Percentiles rank a stretch among this genome's conserved stretches.
Evolutionary conservation across 2,797 vertebrate species (phyloP).

Genomic region (Brachymystax lenok): DNA sequence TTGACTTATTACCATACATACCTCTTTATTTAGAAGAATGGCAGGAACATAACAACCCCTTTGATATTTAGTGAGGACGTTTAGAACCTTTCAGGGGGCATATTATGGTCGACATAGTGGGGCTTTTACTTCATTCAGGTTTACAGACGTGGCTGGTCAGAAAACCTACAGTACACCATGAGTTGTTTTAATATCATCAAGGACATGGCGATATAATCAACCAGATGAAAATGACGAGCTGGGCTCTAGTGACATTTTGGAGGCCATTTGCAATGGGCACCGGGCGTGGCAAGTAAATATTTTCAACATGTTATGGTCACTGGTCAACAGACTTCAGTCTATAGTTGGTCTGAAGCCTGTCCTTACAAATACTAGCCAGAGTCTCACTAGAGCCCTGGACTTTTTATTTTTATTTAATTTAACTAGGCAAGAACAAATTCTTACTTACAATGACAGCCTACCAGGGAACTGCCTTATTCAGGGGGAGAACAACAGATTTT

Average conservation of each 20-base stretch:
- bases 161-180: background rate
- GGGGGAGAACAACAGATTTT: too few species aligned
- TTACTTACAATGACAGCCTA: too few species aligned
- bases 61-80: background rate
- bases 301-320: constrained; percentile 44
- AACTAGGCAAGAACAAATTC: too few species aligned
- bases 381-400: background rate
- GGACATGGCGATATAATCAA: background rate
- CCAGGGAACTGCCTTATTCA: too few species aligned
- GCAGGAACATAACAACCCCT: background rate
- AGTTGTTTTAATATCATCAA: background rate
- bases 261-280: background rate
- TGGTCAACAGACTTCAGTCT: constrained; percentile 30
- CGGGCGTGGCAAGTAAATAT: constrained; percentile 27
- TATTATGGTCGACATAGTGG: background rate
- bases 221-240: background rate
- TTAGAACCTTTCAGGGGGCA: background rate
- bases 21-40: background rate
- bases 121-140: background rate
- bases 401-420: too few species aligned
- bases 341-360: background rate
- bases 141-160: background rate
- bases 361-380: background rate
- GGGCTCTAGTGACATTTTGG: background rate
- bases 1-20: background rate